Base-by-base conservation (phyloP, 2,888 invertebrate genomes). In the Listrodromus nycthemerus region DNA sequence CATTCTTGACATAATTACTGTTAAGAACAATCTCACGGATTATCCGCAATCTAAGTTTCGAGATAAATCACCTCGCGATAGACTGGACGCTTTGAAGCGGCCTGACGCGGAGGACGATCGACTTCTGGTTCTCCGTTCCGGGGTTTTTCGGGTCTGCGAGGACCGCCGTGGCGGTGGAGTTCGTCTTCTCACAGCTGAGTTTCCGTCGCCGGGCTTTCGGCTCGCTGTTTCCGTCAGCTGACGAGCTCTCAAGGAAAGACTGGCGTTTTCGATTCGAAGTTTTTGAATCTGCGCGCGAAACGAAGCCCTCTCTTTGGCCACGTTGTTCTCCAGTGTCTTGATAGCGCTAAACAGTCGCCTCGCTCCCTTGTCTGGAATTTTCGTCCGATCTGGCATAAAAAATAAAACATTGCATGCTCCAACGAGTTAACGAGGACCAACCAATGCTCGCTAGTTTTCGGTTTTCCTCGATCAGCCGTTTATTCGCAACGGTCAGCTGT, bases 201-300 rank as follows among this genome's bases (percentile, higher is more conserved):
- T 86, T 13, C 83, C 85, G 52, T 87, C 86, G 3, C 85, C 86
- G 19, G 86, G 80, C 80, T 76, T 87, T 77, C 87, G 88, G 21
- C 79, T 87, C 27, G 82, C 78, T 52, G 61, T 75, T 80, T 86
- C 88, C 19, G 84, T 85, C 0, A 88, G 84, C 41, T 90, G 88
- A 10, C 88, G 87, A 52, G 94, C 80, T 86, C 93, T 92, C 77
- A 89, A 88, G 0, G 87, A 80, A 19, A 94, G 85, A 73, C 88
- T 87, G 13, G 90, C 83, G 86, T 94, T 94, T 70, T 94, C 94
- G 16, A 90, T 89, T 65, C 92, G 91, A 13, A 94, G 86, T 84
- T 93, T 94, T 82, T 93, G 92, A 16, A 94, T 92, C 82, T 94
- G 89, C 58, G 91, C 89, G 65, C 93, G 92, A 88, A 94, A 94